Evolutionary conservation across 2,888 invertebrate genomes (phyloP).

Genomic region (Lottia scabra): DNA sequence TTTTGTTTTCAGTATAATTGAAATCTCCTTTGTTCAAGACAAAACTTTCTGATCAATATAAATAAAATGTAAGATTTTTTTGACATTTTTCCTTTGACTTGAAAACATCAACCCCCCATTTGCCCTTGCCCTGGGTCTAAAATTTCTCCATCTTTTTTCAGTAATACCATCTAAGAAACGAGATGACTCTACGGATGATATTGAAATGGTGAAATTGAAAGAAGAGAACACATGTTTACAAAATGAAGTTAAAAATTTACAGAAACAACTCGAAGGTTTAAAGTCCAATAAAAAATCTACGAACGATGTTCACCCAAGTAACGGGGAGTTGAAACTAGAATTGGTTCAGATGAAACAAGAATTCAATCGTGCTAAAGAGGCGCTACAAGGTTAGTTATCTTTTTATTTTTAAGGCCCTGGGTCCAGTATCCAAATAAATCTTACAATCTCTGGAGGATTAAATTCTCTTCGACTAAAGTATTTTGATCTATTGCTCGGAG

Average conservation of each 20-base stretch:
- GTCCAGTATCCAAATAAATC: too few species aligned
- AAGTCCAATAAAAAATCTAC: conserved; percentile 68
- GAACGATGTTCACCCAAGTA: conserved; percentile 43
- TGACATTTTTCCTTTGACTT: too few species aligned
- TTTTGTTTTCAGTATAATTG: too few species aligned
- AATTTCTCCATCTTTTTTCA: background rate
- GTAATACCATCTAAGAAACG: conserved; percentile 8
- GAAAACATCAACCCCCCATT: too few species aligned
- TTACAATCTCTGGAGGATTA: too few species aligned
- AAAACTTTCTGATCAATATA: too few species aligned
- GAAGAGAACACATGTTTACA: conserved; percentile 64
- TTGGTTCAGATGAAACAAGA: conserved; percentile 80
- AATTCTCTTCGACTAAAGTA: too few species aligned
- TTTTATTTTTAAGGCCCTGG: too few species aligned
- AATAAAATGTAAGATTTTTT: too few species aligned
- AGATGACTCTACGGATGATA: conserved; percentile 38
- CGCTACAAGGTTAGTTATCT: conserved; percentile 74
- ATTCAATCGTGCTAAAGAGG: conserved; percentile 79
- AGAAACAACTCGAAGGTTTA: conserved; percentile 70
- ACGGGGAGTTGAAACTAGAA: conserved; percentile 69
- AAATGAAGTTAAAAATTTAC: conserved; percentile 60
- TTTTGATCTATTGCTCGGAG: too few species aligned
- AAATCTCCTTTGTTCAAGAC: too few species aligned
- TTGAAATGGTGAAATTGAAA: conserved; percentile 49
- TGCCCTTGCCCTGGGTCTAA: too few species aligned